A percentile compares a stretch with the other conserved stretches of the same genome.
phyloP scores from a whole-genome alignment of 2,888 invertebrate species.

The Cephus pygmeus region DNA sequence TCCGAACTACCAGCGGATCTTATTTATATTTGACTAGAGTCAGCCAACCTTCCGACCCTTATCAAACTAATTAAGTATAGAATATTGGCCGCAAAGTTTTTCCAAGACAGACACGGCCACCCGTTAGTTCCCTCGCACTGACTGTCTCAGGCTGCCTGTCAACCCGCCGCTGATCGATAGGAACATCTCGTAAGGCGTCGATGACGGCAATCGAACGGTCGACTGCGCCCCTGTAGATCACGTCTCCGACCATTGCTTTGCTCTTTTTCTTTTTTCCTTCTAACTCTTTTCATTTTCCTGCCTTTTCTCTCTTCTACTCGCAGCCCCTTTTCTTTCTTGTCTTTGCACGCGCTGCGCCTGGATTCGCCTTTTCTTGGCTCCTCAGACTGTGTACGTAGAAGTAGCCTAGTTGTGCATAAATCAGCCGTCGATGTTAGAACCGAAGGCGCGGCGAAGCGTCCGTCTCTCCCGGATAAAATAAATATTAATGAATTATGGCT shows the following conservation, averaged over 20 bases:
- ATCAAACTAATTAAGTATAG: not conserved
- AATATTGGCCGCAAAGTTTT: not conserved
- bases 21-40: no score
- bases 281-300: not conserved
- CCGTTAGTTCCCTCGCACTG: no score
- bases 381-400: no score
- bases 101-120: not conserved
- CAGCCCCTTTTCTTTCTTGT: not conserved
- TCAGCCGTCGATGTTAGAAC: no score
- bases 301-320: not conserved
- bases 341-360: not conserved
- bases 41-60: no score
- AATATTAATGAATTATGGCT: not conserved
- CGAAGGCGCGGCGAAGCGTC: not conserved
- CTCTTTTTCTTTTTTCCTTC: not conserved
- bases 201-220: no score
- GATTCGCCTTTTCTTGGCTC: not conserved
- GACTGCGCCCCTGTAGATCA: no score
- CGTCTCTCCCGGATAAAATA: not conserved
- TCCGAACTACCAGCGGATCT: not conserved
- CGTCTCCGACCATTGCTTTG: not conserved
- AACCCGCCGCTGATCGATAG: no score
- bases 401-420: not conserved
- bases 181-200: no score
- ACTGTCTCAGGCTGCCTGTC: no score